Base-by-base conservation (phyloP, 2,113 vertebrate species). In the Clarias gariepinus region DNA sequence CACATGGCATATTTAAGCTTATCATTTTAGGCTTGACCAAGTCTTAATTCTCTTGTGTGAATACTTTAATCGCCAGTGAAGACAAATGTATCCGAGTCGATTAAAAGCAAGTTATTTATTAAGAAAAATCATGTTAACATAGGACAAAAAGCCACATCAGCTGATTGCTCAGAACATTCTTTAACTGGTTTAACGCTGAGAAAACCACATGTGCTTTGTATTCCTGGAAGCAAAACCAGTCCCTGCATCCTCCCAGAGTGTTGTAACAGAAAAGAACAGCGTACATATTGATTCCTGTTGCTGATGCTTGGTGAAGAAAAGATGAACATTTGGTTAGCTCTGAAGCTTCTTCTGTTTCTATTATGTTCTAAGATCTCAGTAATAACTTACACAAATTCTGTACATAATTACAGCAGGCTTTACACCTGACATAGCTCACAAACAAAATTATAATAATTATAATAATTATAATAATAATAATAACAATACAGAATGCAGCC, bases 351-450 rank as follows among this genome's bases (percentile, higher is more conserved):
- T 53, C 87, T 74, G 66, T 91, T 88, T 71, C 4, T 86, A 68
- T 12, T 2, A 68, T 58, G 82, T 71, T 80, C 83, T 80, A 90
- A 86, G 76, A 71, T 89, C 89, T 88, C 88, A 79, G 91, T 91
- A 95, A 94, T 96, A 96, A 96, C 92, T 97, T 96, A 97, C 93
- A 92, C 80, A 92, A 92, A 88, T 93, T 94, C 95, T 97, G 94
- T 96, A 97, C 96, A 96, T 95, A 96, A 93, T 96, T 96, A 96
- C 95, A 97, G 87, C 88, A 91, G 84, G 92, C 89, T 71, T 82
- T 69, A 85, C 61, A 92, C 93, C 92, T 11, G 90, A 91, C 91
- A 89, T 73, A 92, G 85, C 85, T 77, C 88, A 90, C 88, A 57
- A 41, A 60, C 30, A 15, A 68, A 66, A 66, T 63, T 15, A 57